A percentile compares a stretch with the other conserved stretches of the same genome.
Conservation (phyloP, 1,140 invertebrate species). For the Campoletis sonorensis region DNA sequence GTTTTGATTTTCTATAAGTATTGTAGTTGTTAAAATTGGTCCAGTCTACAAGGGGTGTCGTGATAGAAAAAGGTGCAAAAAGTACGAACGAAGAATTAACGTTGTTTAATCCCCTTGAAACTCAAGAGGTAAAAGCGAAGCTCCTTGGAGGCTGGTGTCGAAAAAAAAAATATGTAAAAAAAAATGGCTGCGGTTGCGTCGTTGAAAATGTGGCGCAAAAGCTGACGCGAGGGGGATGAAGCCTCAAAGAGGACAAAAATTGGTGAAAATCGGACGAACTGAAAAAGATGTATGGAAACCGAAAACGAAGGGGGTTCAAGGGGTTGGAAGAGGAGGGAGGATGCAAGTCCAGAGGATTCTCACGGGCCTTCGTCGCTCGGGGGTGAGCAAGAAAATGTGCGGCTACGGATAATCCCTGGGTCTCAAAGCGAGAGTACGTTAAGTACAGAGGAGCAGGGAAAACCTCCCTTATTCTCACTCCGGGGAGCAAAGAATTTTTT, state of each 20-base stretch:
- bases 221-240: not conserved
- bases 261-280: not conserved
- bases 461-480: conserved; percentile 42
- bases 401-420: conserved; percentile 38
- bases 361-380: not conserved
- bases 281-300: not conserved
- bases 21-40: not conserved
- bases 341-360: not conserved
- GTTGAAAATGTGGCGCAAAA: not conserved
- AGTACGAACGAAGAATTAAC: conserved; percentile 26
- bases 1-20: not conserved
- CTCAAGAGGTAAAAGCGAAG: conserved; percentile 9
- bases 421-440: conserved; percentile 38
- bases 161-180: conserved; percentile 5
- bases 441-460: conserved; percentile 23
- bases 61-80: not conserved
- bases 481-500: conserved; percentile 28
- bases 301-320: not conserved
- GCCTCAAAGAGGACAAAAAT: not conserved
- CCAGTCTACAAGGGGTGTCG: not conserved
- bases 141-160: not conserved
- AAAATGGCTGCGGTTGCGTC: conserved; percentile 6
- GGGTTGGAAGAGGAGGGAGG: not conserved
- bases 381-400: conserved; percentile 2
- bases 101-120: conserved; percentile 30